phyloP scores from a whole-genome alignment of 1,140 invertebrate genomes.

The Leptinotarsa lineolata region DNA sequence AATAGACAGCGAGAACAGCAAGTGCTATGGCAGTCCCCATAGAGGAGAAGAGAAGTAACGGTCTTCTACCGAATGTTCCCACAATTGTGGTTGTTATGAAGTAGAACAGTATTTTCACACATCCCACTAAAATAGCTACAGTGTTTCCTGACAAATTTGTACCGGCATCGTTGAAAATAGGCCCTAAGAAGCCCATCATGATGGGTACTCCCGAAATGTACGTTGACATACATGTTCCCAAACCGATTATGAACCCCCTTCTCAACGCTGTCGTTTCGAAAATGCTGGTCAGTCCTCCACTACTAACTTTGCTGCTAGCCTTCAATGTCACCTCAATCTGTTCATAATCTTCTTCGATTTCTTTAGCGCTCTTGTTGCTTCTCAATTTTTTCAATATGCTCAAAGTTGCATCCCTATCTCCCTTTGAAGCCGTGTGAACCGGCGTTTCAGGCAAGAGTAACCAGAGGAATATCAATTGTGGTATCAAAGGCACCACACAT shows the following conservation, averaged over 20 bases:
- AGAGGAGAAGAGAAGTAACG: not conserved
- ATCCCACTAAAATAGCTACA: not conserved
- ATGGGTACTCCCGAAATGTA: not conserved
- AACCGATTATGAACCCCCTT: not conserved
- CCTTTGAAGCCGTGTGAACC: not conserved
- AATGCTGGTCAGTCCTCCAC: not conserved
- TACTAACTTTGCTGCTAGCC: not conserved
- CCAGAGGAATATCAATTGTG: not conserved
- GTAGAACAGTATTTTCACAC: not conserved
- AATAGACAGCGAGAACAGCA: not conserved
- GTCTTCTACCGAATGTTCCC: not conserved
- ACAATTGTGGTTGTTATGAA: not conserved
- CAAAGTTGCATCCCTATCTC: not conserved
- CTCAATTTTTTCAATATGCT: slow-evolving; percentile 11
- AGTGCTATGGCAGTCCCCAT: not conserved
- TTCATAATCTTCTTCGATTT: not conserved
- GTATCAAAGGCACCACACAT: not conserved
- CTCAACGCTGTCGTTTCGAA: not conserved
- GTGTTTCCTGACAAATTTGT: slow-evolving; percentile 9
- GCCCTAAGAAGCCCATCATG: not conserved
- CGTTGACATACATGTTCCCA: not conserved
- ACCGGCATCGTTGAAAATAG: not conserved
- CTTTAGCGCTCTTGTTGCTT: not conserved
- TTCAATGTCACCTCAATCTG: not conserved
- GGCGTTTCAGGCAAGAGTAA: not conserved